A percentile compares a stretch with the other conserved stretches of the same genome.
phyloP scores from a whole-genome alignment of 2,888 invertebrate genomes.

The Melitaea athalia region DNA sequence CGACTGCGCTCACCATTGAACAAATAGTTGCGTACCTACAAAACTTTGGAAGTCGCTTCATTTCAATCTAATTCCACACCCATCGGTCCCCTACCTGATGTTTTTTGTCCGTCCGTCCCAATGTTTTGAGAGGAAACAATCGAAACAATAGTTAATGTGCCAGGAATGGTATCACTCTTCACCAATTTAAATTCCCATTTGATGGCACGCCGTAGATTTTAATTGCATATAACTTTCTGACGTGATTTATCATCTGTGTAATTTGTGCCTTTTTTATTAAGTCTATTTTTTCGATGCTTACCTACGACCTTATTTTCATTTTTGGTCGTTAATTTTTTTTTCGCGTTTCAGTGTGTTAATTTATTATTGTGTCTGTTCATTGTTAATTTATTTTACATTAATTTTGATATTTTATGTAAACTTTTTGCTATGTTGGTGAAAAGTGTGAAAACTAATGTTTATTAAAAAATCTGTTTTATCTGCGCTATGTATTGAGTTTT shows the following conservation, averaged over 20 bases:
- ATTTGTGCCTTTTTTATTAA: conserved; percentile 20
- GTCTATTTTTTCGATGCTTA: background rate
- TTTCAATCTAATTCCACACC: conserved; percentile 39
- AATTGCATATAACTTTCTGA: conserved; percentile 50
- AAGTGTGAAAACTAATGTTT: no score
- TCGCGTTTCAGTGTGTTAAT: background rate
- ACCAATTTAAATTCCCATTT: conserved; percentile 71
- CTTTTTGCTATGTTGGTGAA: no score
- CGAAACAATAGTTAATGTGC: conserved; percentile 75
- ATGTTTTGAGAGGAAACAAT: conserved; percentile 72
- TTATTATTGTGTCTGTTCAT: background rate
- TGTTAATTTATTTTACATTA: background rate
- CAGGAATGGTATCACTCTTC: conserved; percentile 57
- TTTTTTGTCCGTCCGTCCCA: conserved; percentile 69
- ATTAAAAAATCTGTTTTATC: no score
- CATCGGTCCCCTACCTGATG: conserved; percentile 64
- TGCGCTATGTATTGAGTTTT: no score
- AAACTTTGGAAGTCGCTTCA: background rate
- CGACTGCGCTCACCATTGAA: no score
- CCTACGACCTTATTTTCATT: conserved; percentile 1
- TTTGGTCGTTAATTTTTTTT: conserved; percentile 3
- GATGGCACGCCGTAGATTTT: conserved; percentile 56
- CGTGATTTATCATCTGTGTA: conserved; percentile 59
- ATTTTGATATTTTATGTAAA: no score
- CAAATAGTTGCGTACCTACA: no score